These are phyloP conservation scores for Hybognathus amarus DNA, from an alignment of 2,797 vertebrate species.

Conservation along the genomic window DNA sequence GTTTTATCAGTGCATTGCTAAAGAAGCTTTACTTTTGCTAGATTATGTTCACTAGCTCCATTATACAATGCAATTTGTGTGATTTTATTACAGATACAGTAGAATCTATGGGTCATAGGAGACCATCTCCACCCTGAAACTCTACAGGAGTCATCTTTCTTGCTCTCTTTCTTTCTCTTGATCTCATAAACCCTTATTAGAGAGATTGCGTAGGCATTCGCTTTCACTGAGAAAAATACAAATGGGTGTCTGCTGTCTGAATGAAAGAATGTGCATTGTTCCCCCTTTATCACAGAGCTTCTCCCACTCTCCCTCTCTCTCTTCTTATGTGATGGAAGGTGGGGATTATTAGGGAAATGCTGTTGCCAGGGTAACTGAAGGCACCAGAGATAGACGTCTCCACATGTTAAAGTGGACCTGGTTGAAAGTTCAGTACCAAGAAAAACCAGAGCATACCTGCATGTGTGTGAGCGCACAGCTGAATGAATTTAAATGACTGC, in stretches of 20 bases:
- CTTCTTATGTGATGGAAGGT: slow-evolving; percentile 27
- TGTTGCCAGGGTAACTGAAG: slow-evolving; percentile 47
- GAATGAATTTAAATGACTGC: not conserved
- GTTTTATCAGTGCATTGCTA: not conserved
- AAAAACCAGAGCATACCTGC: not conserved
- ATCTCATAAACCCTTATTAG: slow-evolving; percentile 42
- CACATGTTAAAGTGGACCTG: not conserved
- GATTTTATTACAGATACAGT: not conserved
- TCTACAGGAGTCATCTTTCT: slow-evolving; percentile 5
- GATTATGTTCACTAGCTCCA: not conserved
- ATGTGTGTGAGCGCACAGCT: not conserved
- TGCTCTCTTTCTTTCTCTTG: slow-evolving; percentile 12
- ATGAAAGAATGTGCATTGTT: slow-evolving; percentile 33
- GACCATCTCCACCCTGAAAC: not conserved
- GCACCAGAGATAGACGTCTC: slow-evolving; percentile 18
- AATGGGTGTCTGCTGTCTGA: slow-evolving; percentile 34
- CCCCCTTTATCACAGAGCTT: slow-evolving; percentile 13
- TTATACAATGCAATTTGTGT: not conserved
- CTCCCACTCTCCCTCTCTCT: slow-evolving; percentile 17
- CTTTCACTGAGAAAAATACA: slow-evolving; percentile 29
- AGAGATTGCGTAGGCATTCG: slow-evolving; percentile 16
- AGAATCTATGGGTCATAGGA: not conserved
- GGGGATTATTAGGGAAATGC: slow-evolving; percentile 8
- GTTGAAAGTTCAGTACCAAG: slow-evolving; percentile 24
- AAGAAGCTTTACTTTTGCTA: too few species aligned